Conservation (phyloP, 2,797 vertebrate genomes). For the Helicolenus hilgendorfi region DNA sequence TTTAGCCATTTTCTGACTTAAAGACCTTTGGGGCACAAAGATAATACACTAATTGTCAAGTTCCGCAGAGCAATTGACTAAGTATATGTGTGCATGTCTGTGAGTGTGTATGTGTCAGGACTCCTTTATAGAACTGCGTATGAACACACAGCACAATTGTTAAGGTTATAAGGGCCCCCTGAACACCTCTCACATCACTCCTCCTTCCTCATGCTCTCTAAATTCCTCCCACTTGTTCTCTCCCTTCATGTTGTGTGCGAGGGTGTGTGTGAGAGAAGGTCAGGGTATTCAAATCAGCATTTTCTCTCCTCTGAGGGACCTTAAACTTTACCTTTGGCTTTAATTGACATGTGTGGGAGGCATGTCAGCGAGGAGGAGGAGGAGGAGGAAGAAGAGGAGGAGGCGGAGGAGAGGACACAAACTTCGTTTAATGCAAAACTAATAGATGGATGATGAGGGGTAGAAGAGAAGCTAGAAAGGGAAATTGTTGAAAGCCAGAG, state of each 20-base stretch:
- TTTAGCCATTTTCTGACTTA: conserved; percentile 59
- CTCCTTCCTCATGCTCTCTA: neutral
- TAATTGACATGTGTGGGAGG: conserved; percentile 40
- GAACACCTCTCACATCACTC: conserved; percentile 12
- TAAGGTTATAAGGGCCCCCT: conserved; percentile 44
- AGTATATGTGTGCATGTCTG: conserved; percentile 26
- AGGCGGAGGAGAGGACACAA: neutral
- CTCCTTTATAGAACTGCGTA: conserved; percentile 22
- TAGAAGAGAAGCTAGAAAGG: neutral
- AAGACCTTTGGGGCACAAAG: conserved; percentile 59
- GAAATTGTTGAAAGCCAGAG: conserved; percentile 7
- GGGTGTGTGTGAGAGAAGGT: conserved; percentile 57
- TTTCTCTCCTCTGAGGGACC: conserved; percentile 31
- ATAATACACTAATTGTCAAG: conserved; percentile 65
- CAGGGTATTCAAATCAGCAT: conserved; percentile 64
- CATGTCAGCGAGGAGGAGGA: neutral
- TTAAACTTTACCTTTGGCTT: conserved; percentile 70
- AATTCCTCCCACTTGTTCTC: conserved; percentile 33
- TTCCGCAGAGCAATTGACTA: conserved; percentile 44
- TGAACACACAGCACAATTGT: conserved; percentile 32
- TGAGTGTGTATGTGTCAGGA: conserved; percentile 26
- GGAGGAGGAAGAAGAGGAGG: neutral
- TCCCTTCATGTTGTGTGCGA: neutral
- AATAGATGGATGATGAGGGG: conserved; percentile 14
- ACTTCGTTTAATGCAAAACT: neutral